Conservation (phyloP, 2,113 vertebrate genomes). For the Puffinus mauretanicus region DNA sequence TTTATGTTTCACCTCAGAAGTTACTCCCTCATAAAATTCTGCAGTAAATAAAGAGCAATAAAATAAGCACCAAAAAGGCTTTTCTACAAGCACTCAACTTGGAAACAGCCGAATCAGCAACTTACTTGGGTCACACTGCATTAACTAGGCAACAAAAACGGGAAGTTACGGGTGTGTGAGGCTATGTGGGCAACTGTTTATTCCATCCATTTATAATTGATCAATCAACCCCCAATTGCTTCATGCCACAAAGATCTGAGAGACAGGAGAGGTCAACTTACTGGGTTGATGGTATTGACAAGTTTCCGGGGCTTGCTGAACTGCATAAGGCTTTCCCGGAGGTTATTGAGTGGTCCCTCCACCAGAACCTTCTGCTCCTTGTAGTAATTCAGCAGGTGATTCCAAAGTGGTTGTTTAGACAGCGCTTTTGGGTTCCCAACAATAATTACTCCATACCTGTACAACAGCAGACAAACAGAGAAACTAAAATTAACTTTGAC, state of each 20-base stretch:
- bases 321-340: slow-evolving; percentile 98
- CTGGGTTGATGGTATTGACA: slow-evolving; percentile 98
- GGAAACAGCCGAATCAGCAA: background rate
- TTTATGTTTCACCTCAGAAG: background rate
- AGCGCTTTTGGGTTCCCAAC: slow-evolving; percentile 97
- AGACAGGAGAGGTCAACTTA: slow-evolving; percentile 64
- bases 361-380: slow-evolving; percentile 99
- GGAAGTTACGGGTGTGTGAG: background rate
- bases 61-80: background rate
- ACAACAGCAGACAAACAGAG: background rate
- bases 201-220: background rate
- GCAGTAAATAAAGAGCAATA: background rate
- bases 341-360: slow-evolving; percentile 97
- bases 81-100: background rate
- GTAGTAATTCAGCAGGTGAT: slow-evolving; percentile 97
- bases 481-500: rapidly evolving
- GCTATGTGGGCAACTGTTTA: background rate
- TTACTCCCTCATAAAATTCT: background rate
- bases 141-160: background rate
- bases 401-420: slow-evolving; percentile 98
- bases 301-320: slow-evolving; percentile 99
- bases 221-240: background rate
- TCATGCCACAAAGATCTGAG: background rate
- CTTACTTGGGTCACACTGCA: background rate
- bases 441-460: slow-evolving; percentile 95